Evolutionary conservation across 2,888 invertebrate genomes (phyloP), one percentile per base, ranked within the genome.

Genomic region (Andrena fulva): DNA sequence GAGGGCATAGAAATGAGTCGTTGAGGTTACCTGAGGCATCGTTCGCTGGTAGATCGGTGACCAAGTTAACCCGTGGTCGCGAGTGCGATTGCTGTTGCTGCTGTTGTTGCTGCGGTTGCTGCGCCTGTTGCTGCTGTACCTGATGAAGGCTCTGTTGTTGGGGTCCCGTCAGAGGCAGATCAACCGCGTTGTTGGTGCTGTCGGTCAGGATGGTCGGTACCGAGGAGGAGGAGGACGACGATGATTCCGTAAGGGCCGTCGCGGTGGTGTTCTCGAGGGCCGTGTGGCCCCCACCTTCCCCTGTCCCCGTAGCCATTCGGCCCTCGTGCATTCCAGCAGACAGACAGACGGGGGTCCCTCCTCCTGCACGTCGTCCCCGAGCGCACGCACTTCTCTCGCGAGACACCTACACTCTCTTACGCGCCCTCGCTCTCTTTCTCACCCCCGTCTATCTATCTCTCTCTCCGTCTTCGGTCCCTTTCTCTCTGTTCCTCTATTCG

Each of bases 281-380:
- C 80, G 85, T 84, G 72, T 86, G 82, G 70, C 74, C 87, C 79
- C 82, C 88, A 80, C 82, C 84, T 76, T 85, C 86, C 85, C 84
- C 89, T 76, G 88, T 71, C 80, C 88, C 85, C 82, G 91, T 88
- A 91, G 91, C 91, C 93, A 93, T 93, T 92, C 91, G 91, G 88
- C 87, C 90, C 90, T 92, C 91, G 90, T 92, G 92, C 91, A 92
- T 92, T 87, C 88, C 91, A 88, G 82, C 82, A 80, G 82, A 85
- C 82, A 81, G 85, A 86, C 83, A 82, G 84, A 78, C 85, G 85
- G 84, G 82, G 77, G 63, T 77, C 83, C 86, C 87, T 86, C 88
- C 85, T 84, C 85, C 85, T 81, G 82, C 80, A 81, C 87, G 86
- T 82, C 84, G 81, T 86, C 82, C 63, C 79, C 83, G 78, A 84